Evolutionary conservation across 2,113 vertebrate genomes (phyloP).

Genomic region (Phrynocephalus versicolor): DNA sequence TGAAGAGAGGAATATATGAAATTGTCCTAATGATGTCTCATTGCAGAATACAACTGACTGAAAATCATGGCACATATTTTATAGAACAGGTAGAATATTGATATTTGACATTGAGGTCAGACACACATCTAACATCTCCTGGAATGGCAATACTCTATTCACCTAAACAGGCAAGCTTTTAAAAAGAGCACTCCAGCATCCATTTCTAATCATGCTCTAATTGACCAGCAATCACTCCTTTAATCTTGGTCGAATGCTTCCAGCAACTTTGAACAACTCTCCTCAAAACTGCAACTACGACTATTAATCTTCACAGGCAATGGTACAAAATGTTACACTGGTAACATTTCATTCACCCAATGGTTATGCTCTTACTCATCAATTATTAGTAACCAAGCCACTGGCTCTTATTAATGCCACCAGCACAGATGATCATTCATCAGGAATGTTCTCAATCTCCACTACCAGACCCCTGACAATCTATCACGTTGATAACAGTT

Average conservation of each 20-base stretch:
- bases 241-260: background rate
- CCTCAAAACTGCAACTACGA: background rate
- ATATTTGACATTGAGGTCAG: background rate
- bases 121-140: background rate
- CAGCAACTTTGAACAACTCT: background rate
- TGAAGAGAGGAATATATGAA: background rate
- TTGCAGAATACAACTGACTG: background rate
- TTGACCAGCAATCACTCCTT: background rate
- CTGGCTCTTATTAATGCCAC: background rate
- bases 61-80: background rate
- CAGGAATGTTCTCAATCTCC: conserved; percentile 5
- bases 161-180: background rate
- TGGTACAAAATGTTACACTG: background rate
- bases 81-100: background rate
- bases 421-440: background rate
- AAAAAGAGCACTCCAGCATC: background rate
- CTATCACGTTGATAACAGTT: background rate
- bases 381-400: background rate
- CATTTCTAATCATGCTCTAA: background rate
- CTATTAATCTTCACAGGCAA: background rate
- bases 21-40: background rate
- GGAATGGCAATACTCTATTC: background rate
- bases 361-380: background rate
- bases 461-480: background rate
- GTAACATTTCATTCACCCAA: background rate